Base-by-base conservation (phyloP, 2,888 invertebrate species). In the Electrophaes corylata region DNA sequence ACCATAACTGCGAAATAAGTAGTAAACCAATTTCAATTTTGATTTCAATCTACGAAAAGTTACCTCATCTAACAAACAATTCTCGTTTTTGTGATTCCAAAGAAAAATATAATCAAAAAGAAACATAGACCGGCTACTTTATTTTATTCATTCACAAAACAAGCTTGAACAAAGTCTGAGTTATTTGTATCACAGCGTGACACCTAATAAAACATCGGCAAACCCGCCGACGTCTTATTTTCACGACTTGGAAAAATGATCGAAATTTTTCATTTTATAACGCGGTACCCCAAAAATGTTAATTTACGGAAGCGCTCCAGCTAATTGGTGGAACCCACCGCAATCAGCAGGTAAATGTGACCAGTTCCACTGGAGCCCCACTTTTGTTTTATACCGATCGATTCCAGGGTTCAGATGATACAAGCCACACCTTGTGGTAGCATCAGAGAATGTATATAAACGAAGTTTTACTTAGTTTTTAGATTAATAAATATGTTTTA, bases 271-370 rank as follows among this genome's bases (percentile, higher is more conserved):
- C 54, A 59, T 43, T 46, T 45, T 37, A 57, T 57, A 31, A 54
- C 18, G 37, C 45, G 53, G 58, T 52, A 61, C 49, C 53, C 53
- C 59, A 69, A 66, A 61, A 64, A 67, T 62, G 54, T 62, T 64
- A 58, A 72, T 73, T 69, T 67, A 52, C 58, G 60, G 63, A 65
- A 62, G 65, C 65, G 58, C 56, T 65, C 64, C 37, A 44, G 48
- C 66, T 78, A 79, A 80, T 79, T 77, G 71, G 69, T 57, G 64
- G 43, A 64, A 67, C 56, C 58, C 51, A 62, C 73, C 73, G 62
- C 75, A 75, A 71, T 70, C 69, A 70, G 66, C 69, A 75, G 74
- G 75, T 73, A 65, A 72, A 70, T 66, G 66, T 48, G 71, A 52
- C 76, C 70, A 73, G 53, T 49, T 59, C 57, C 68, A 52, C 60